Evolutionary conservation across 2,797 vertebrate species (phyloP), one percentile per base, ranked within the genome.

Genomic region (Malacoraja senta): DNA sequence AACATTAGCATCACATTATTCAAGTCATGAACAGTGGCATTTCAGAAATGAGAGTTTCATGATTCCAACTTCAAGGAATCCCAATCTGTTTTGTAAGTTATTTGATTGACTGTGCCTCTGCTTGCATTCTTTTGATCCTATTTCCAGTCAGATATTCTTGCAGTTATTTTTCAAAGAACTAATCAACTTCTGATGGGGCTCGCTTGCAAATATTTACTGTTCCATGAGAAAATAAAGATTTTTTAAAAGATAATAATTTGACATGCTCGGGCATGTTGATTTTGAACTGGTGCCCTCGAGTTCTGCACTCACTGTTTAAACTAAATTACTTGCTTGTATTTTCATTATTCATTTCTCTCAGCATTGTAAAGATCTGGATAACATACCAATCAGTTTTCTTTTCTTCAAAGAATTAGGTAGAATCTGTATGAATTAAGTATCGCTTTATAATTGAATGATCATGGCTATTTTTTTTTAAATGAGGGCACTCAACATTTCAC

Each of bases 321-420:
- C 84, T n/a, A 88, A 88, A 63, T 88, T 21, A 68, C 61, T 68
- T 88, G 63, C 84, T 88, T 68, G n/a, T 88, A 65, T 21, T 88
- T 65, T 65, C 84, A 68, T 88, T 88, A 65, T 88, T 88, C 63
- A 68, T 68, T n/a, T 15, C 63, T 88, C 61, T 65, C 84, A 35
- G 84, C n/a, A 88, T 68, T 78, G 32, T 78, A 78, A 78, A 78
- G 77, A 35, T n/a, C 77, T 78, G 77, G 8, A 78, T 35, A 32
- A 15, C 32, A 78, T 35, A n/a, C 77, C 77, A 35, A 78, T 78
- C n/a, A 19, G 12, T 78, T 86, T 88, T 63, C 83, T n/a, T 65
- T 29, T 35, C 61, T 68, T 21, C 84, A 88, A 35, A 65, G 32
- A 88, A 88, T 35, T n/a, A 35, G 84, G 63, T 32, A 88, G 8